These are phyloP conservation scores for Ramphastos sulfuratus DNA, from an alignment of 2,113 vertebrate genomes.

Conservation along the genomic window DNA sequence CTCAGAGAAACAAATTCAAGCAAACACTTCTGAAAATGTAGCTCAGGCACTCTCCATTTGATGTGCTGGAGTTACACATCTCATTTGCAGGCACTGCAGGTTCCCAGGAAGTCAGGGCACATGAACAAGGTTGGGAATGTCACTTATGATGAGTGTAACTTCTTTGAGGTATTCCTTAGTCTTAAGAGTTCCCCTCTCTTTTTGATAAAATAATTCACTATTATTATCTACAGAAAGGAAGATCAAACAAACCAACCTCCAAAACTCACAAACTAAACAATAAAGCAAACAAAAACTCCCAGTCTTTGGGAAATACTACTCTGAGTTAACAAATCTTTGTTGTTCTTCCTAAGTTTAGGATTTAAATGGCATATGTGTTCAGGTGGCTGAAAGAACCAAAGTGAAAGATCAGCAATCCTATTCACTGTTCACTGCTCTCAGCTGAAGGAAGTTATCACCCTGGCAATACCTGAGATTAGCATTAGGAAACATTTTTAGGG, in stretches of 20 bases:
- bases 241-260: background rate
- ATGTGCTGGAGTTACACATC: too few relatives aligned
- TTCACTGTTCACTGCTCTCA: background rate
- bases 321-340: background rate
- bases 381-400: slow-evolving; percentile 36
- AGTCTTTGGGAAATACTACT: background rate
- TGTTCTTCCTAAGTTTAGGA: background rate
- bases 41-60: too few relatives aligned
- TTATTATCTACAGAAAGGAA: background rate
- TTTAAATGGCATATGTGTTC: background rate
- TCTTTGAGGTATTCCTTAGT: background rate
- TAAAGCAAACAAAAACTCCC: background rate
- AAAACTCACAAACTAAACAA: background rate
- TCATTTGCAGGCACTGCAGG: too few relatives aligned
- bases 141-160: background rate
- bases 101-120: too few relatives aligned
- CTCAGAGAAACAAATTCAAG: too few relatives aligned
- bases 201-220: background rate
- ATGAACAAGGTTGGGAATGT: background rate
- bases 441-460: slow-evolving; percentile 49
- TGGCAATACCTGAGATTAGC: slow-evolving; percentile 50
- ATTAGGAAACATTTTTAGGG: slow-evolving; percentile 53
- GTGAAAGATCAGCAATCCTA: slow-evolving; percentile 40
- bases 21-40: too few relatives aligned
- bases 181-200: background rate